A percentile compares a stretch with the other conserved stretches of the same genome.
phyloP scores from a whole-genome alignment of 2,888 invertebrate genomes.

The Scrobipalpa costella region DNA sequence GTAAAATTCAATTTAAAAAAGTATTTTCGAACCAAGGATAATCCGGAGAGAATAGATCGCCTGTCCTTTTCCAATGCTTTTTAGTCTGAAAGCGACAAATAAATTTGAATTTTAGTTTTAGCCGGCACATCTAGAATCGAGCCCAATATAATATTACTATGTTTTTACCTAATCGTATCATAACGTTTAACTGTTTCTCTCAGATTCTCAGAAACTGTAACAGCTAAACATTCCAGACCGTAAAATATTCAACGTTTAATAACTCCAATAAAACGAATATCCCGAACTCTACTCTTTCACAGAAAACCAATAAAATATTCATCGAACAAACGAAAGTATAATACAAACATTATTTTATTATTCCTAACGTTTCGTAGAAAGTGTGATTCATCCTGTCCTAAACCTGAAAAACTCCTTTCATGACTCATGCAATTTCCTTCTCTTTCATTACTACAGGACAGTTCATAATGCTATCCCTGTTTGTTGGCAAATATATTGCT shows the following conservation, averaged over 20 bases:
- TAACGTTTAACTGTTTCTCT: no score
- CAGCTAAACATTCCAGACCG: no score
- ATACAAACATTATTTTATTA: background rate
- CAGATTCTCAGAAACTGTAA: no score
- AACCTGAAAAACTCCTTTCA: conserved; percentile 15
- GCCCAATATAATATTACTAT: no score
- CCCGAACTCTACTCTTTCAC: background rate
- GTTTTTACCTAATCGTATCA: no score
- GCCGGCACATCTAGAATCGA: no score
- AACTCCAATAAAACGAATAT: conserved; percentile 2
- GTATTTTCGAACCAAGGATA: no score
- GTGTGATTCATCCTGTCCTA: conserved; percentile 4
- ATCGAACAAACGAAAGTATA: background rate
- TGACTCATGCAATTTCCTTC: conserved; percentile 15
- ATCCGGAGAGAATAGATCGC: no score
- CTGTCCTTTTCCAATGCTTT: no score
- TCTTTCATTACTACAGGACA: background rate
- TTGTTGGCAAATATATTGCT: background rate
- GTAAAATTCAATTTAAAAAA: no score
- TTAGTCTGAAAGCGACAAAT: no score
- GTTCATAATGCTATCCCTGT: background rate
- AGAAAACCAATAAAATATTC: conserved; percentile 14
- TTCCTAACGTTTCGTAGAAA: conserved; percentile 3
- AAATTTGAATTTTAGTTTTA: no score
- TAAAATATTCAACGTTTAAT: background rate